phyloP scores from a whole-genome alignment of 2,888 invertebrate species.

The Lochmaea crataegi region DNA sequence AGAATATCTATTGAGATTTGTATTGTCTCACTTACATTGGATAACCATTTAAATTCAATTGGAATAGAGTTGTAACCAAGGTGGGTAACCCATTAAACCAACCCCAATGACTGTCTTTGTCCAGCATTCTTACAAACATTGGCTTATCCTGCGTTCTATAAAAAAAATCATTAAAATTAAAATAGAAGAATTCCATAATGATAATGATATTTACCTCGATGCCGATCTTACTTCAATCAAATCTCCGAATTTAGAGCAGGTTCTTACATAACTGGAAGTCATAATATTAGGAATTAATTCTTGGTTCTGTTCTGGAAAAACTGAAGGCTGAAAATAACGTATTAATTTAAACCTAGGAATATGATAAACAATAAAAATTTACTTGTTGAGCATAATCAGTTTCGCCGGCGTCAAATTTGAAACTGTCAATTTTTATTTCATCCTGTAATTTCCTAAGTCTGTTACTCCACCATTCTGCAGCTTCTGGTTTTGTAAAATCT shows the following conservation, averaged over 20 bases:
- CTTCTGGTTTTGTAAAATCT: conserved; percentile 79
- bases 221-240: conserved; percentile 79
- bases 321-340: conserved; percentile 43
- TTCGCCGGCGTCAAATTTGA: conserved; percentile 88
- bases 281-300: conserved; percentile 71
- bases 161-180: conserved; percentile 11
- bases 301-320: conserved; percentile 64
- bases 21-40: conserved; percentile 60
- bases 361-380: conserved; percentile 27
- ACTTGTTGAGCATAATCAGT: conserved; percentile 75
- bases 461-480: conserved; percentile 70
- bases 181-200: background rate
- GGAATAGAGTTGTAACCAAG: conserved; percentile 77
- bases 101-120: conserved; percentile 80
- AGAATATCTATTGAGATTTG: no score
- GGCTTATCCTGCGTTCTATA: conserved; percentile 76
- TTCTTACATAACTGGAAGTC: conserved; percentile 69
- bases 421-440: conserved; percentile 76
- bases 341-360: background rate
- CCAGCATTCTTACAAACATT: conserved; percentile 81
- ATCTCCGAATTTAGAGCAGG: conserved; percentile 71
- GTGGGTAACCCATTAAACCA: conserved; percentile 78
- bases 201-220: conserved; percentile 64
- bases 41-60: conserved; percentile 68
- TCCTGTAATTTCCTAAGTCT: conserved; percentile 69